Percentiles rank a stretch among this genome's conserved stretches.
phyloP scores from a whole-genome alignment of 2,113 vertebrate species.

The Panurus biarmicus region DNA sequence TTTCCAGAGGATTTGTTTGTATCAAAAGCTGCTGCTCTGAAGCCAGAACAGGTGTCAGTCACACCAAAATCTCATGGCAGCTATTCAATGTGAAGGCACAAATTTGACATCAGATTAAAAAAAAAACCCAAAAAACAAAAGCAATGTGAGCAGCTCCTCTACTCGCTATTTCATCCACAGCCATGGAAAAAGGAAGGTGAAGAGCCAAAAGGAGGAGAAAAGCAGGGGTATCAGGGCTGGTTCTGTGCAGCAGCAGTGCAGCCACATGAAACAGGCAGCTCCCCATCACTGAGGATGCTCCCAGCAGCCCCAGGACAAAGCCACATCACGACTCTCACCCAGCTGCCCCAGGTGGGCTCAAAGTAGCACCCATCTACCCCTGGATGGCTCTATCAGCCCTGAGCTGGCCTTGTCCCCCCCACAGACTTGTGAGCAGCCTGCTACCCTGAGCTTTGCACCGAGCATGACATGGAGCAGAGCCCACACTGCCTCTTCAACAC shows the following conservation, averaged over 20 bases:
- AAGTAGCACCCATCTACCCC: background rate
- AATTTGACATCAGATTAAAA: background rate
- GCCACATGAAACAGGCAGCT: background rate
- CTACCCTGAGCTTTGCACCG: background rate
- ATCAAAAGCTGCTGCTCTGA: background rate
- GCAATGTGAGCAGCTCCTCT: background rate
- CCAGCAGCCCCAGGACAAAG: background rate
- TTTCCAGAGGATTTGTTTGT: background rate
- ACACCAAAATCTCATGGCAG: background rate
- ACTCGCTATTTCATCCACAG: background rate
- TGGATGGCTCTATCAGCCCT: background rate
- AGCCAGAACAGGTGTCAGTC: conserved; percentile 47
- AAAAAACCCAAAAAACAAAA: background rate
- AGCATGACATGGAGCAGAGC: background rate
- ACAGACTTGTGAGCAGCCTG: background rate
- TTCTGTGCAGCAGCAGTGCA: background rate
- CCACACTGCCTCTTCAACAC: background rate
- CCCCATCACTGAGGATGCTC: background rate
- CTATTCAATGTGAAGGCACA: background rate
- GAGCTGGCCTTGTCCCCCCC: background rate
- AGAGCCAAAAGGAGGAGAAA: background rate
- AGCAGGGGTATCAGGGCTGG: background rate
- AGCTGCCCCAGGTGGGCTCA: background rate
- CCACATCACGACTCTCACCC: background rate
- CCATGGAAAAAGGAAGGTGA: background rate